A percentile compares a stretch with the other conserved stretches of the same genome.
phyloP scores from a whole-genome alignment of 37 sponge, comb jelly and placozoan species.

The Halichondria panicea region DNA sequence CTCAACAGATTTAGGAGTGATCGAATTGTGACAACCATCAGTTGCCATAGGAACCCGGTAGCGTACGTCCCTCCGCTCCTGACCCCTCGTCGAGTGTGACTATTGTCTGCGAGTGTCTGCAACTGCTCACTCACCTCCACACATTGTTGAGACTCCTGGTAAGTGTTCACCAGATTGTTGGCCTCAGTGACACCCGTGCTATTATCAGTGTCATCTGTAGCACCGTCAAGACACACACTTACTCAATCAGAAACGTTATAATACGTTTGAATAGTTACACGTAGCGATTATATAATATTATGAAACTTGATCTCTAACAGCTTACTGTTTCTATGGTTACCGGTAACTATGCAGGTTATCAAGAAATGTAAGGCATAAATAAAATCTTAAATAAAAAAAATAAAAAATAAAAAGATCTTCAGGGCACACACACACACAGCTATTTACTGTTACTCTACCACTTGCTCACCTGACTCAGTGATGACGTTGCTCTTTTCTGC shows the following conservation, averaged over 20 bases:
- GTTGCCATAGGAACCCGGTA: conserved; percentile 62
- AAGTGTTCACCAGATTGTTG: conserved; percentile 13
- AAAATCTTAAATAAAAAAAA: too few relatives aligned
- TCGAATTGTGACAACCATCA: conserved; percentile 31
- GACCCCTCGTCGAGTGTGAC: neutral
- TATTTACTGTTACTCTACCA: too few relatives aligned
- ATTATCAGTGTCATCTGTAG: neutral
- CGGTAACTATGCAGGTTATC: too few relatives aligned
- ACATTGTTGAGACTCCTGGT: conserved; percentile 15
- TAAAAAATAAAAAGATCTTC: too few relatives aligned
- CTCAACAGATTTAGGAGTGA: conserved; percentile 41
- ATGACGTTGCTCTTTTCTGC: too few relatives aligned
- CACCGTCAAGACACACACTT: neutral
- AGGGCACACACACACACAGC: too few relatives aligned
- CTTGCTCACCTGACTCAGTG: too few relatives aligned
- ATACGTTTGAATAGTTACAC: neutral
- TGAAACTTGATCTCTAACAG: neutral
- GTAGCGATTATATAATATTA: neutral
- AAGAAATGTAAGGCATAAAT: too few relatives aligned
- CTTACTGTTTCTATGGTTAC: neutral
- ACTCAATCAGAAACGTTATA: neutral
- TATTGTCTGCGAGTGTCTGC: neutral
- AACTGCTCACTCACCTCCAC: conserved; percentile 6
- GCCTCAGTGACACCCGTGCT: neutral
- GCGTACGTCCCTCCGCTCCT: conserved; percentile 27